Percentiles rank a stretch among this genome's conserved stretches.
Evolutionary conservation across 2,113 vertebrate genomes (phyloP).

Genomic region (Galeopterus variegatus): DNA sequence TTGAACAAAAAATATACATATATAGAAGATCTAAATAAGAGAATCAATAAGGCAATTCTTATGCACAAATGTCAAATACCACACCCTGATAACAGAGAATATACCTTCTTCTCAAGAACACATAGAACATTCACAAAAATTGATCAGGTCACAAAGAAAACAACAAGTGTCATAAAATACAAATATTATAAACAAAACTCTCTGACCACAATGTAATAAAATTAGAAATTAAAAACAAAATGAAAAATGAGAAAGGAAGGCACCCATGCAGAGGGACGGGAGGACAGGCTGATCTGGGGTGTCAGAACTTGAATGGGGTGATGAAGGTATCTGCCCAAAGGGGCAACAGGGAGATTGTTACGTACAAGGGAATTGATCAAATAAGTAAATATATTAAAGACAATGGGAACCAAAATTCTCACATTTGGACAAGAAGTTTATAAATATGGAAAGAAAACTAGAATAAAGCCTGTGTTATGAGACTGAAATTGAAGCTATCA

Average conservation of each 20-base stretch:
- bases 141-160: neutral
- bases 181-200: neutral
- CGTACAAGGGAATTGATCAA: neutral
- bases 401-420: neutral
- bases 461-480: neutral
- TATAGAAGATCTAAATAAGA: neutral
- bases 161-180: neutral
- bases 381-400: constrained; percentile 1
- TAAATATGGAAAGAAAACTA: neutral
- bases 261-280: neutral
- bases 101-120: neutral
- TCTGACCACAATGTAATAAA: neutral
- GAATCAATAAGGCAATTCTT: neutral
- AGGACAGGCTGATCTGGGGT: neutral
- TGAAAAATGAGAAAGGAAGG: neutral
- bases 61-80: neutral
- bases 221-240: neutral
- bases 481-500: neutral
- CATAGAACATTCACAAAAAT: neutral
- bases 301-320: neutral
- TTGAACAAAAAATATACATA: neutral
- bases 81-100: neutral
- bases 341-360: neutral
- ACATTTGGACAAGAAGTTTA: neutral
- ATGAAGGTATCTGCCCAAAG: neutral